phyloP scores from a whole-genome alignment of 2,113 vertebrate genomes.

The Nesogale talazaci region DNA sequence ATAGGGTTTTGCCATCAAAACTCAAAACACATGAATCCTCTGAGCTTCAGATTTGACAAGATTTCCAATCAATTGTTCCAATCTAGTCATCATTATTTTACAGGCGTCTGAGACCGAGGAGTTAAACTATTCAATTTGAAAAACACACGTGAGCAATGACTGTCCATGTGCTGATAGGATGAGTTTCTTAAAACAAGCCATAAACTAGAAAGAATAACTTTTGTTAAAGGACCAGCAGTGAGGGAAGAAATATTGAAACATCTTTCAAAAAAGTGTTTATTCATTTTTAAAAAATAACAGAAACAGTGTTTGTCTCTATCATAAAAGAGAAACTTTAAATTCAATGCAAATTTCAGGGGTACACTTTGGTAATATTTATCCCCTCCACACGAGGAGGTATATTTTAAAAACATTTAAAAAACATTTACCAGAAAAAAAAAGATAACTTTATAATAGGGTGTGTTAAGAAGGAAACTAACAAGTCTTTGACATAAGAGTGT shows the following conservation, averaged over 20 bases:
- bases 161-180: constrained; percentile 16
- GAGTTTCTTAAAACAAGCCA: constrained; percentile 54
- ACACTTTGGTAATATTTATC: constrained; percentile 67
- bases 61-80: constrained; percentile 54
- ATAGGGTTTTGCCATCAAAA: constrained; percentile 70
- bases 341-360: constrained; percentile 8
- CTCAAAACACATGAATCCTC: constrained; percentile 62
- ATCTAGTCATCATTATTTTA: constrained; percentile 44
- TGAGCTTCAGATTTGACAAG: constrained; percentile 60
- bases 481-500: background rate
- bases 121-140: constrained; percentile 28
- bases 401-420: background rate
- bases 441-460: background rate
- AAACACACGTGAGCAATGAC: constrained; percentile 28
- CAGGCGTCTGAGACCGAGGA: constrained; percentile 48
- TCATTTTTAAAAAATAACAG: constrained; percentile 66
- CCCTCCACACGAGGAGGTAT: background rate
- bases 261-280: constrained; percentile 53
- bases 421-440: background rate
- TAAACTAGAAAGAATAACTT: constrained; percentile 58
- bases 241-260: constrained; percentile 61
- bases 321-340: constrained; percentile 55
- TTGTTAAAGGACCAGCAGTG: constrained; percentile 20
- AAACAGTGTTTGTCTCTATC: constrained; percentile 62
- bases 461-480: background rate